Evolutionary conservation across 2,888 invertebrate genomes (phyloP), one percentile per base, ranked within the genome.

Genomic region (Mesorhabditis belari): DNA sequence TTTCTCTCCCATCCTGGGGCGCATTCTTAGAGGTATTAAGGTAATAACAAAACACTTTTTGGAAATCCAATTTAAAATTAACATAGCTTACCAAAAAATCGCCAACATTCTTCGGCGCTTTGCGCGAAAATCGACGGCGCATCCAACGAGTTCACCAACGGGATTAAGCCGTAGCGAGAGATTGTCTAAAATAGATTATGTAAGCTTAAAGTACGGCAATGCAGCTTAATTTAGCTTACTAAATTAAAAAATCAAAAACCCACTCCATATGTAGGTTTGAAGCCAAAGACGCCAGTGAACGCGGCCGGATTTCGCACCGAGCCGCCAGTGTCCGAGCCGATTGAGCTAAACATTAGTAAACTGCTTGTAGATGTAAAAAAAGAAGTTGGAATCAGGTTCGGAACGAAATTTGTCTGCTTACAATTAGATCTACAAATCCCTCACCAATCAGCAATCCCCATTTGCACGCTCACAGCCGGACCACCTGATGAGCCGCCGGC

Each of bases 401-500:
- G n/a, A n/a, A n/a, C n/a, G n/a, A n/a, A n/a, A n/a, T n/a, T n/a
- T n/a, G n/a, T n/a, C n/a, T n/a, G n/a, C n/a, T n/a, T n/a, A n/a
- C n/a, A n/a, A n/a, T n/a, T n/a, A n/a, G n/a, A n/a, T n/a, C n/a
- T n/a, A n/a, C n/a, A n/a, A n/a, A n/a, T n/a, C n/a, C n/a, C n/a
- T 58, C 53, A 78, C 77, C 77, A 60, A 53, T 73, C 71, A 6
- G 76, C 79, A n/a, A 80, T 62, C 19, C 74, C 77, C 19, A 67
- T 85, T 12, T 91, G 89, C 0, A 98, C 96, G 29, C 95, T 90
- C 2, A 91, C 89, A 23, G 96, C 96, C 79, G 92, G 91, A 0
- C 98, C 98, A 2, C 98, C 98, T 6, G 95, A 96, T 81, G 95
- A 96, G 0, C 98, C 98, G 5, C 98, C 98, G 61, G 92, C 85